Percentiles rank a stretch among this genome's conserved stretches.
Evolutionary conservation across 2,113 vertebrate species (phyloP).

Genomic region (Scortum barcoo): DNA sequence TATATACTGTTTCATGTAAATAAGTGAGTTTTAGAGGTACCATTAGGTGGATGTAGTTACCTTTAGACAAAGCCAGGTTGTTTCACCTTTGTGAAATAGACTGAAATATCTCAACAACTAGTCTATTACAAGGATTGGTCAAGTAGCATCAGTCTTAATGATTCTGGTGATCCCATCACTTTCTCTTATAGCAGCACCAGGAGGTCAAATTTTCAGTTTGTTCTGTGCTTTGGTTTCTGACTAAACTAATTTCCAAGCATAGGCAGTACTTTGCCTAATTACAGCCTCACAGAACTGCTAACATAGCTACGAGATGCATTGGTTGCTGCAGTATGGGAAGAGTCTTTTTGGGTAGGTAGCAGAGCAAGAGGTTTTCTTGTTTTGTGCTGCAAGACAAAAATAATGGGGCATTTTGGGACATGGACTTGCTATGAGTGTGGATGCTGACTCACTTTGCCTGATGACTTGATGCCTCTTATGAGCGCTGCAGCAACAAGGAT

Average conservation of each 20-base stretch:
- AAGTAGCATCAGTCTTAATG: neutral
- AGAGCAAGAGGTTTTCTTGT: neutral
- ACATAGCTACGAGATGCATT: too few species aligned
- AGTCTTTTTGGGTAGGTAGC: neutral
- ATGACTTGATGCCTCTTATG: conserved; percentile 95
- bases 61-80: too few species aligned
- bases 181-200: neutral
- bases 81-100: too few species aligned
- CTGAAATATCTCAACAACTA: neutral
- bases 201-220: neutral
- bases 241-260: too few species aligned
- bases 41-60: too few species aligned
- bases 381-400: neutral
- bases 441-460: conserved; percentile 90
- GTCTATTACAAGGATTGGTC: neutral
- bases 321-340: too few species aligned
- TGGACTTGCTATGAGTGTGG: neutral
- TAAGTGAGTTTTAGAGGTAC: too few species aligned
- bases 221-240: too few species aligned
- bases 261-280: too few species aligned
- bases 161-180: too few species aligned
- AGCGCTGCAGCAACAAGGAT: conserved; percentile 87
- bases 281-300: too few species aligned
- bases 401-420: neutral
- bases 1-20: too few species aligned